phyloP scores from a whole-genome alignment of 2,888 invertebrate species.

The Drosophila kambysellisi region DNA sequence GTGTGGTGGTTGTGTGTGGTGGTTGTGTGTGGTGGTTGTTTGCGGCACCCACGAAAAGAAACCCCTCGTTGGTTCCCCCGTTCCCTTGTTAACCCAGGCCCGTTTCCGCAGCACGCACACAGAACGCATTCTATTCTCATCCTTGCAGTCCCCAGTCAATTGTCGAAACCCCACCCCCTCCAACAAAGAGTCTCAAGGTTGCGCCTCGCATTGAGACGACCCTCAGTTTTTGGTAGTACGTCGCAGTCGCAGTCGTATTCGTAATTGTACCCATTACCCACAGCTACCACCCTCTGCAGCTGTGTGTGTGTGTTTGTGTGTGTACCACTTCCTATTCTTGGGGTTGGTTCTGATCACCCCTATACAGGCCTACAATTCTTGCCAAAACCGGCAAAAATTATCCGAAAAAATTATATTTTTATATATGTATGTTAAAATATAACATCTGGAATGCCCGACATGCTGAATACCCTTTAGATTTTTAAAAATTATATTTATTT shows the following conservation, averaged over 20 bases:
- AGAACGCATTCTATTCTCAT: neutral
- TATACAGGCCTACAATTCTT: constrained; percentile 22
- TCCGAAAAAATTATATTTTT: neutral
- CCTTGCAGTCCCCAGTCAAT: constrained; percentile 2
- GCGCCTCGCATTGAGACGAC: constrained; percentile 39
- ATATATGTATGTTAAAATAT: neutral
- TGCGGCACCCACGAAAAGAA: constrained; percentile 9
- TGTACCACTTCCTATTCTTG: neutral
- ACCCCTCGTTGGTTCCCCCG: constrained; percentile 25
- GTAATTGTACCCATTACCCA: constrained; percentile 6
- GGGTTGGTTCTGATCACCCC: constrained; percentile 43
- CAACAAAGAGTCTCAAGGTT: constrained; percentile 27
- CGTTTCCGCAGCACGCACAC: constrained; percentile 40
- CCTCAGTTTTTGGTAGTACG: constrained; percentile 38
- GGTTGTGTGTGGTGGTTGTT: constrained; percentile 27
- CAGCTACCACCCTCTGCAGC: constrained; percentile 17
- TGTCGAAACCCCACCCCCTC: neutral
- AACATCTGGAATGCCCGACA: neutral
- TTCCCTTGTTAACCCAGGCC: constrained; percentile 58
- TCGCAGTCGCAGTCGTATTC: neutral
- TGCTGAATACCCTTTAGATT: neutral
- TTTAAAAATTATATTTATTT: too few relatives aligned
- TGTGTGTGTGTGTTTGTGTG: neutral
- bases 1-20: constrained; percentile 30
- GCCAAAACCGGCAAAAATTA: constrained; percentile 37